Evolutionary conservation across 2,888 invertebrate species (phyloP).

Genomic region (Stenurella melanura): DNA sequence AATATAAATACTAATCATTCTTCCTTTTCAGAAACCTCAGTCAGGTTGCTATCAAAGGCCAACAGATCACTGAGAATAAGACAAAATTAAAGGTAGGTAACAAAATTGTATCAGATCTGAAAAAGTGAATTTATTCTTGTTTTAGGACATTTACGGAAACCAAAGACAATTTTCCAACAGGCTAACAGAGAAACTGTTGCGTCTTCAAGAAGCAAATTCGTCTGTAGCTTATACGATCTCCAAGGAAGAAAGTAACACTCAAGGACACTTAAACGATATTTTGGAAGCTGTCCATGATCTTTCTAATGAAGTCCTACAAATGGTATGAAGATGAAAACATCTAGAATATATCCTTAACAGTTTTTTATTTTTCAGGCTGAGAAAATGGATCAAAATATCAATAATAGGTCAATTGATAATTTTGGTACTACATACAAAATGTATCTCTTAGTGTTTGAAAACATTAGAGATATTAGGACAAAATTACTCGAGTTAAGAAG

Average conservation of each 20-base stretch:
- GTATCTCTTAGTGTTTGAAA: conserved; percentile 49
- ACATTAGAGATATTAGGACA: conserved; percentile 60
- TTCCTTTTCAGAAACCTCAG: conserved; percentile 22
- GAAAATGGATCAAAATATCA: conserved; percentile 51
- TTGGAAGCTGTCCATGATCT: conserved; percentile 70
- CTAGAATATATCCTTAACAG: conserved; percentile 7
- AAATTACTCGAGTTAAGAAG: conserved; percentile 72
- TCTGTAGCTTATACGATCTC: conserved; percentile 62
- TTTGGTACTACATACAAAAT: conserved; percentile 34
- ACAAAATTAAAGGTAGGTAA: conserved; percentile 26
- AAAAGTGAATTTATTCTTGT: neutral
- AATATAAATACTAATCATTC: neutral
- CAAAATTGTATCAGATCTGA: neutral
- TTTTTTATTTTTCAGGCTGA: conserved; percentile 58
- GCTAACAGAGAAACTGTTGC: conserved; percentile 70
- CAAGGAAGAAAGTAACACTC: conserved; percentile 61
- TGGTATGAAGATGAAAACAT: conserved; percentile 63
- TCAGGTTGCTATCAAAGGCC: conserved; percentile 36
- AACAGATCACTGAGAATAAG: conserved; percentile 30
- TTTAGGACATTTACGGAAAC: conserved; percentile 69
- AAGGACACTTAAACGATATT: conserved; percentile 63
- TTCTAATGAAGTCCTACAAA: conserved; percentile 69
- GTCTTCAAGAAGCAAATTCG: conserved; percentile 71
- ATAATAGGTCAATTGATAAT: conserved; percentile 46
- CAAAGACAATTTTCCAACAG: conserved; percentile 71